phyloP scores from a whole-genome alignment of 2,888 invertebrate species.

The Spodoptera littoralis region DNA sequence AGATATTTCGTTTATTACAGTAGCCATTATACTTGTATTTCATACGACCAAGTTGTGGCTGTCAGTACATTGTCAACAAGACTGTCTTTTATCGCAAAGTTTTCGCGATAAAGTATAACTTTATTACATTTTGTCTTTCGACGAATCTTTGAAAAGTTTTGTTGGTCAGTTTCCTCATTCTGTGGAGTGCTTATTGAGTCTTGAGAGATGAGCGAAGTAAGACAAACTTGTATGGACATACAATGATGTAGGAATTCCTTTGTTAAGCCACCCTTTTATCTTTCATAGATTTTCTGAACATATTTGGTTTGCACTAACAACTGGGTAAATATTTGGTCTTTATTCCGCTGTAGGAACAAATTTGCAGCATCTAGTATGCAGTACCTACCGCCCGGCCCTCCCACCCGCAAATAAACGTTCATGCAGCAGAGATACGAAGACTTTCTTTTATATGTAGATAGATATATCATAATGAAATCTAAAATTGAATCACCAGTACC shows the following conservation, averaged over 20 bases:
- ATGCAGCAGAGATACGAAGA: too few species aligned
- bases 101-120: slow-evolving; percentile 17
- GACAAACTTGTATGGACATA: slow-evolving; percentile 15
- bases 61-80: background rate
- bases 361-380: too few species aligned
- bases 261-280: slow-evolving; percentile 8
- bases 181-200: slow-evolving; percentile 12
- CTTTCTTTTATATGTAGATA: too few species aligned
- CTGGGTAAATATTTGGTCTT: too few species aligned
- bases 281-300: background rate
- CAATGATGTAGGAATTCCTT: slow-evolving; percentile 2
- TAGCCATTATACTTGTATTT: too few species aligned
- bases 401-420: too few species aligned
- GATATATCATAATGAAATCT: too few species aligned
- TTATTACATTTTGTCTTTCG: slow-evolving; percentile 4
- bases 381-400: too few species aligned
- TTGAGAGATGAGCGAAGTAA: slow-evolving; percentile 18
- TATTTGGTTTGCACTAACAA: too few species aligned
- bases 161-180: slow-evolving; percentile 12
- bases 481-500: too few species aligned
- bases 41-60: background rate
- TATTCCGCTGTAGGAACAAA: too few species aligned
- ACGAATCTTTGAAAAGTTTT: slow-evolving; percentile 10
- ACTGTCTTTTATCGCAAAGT: slow-evolving; percentile 1
- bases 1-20: too few species aligned